phyloP scores from a whole-genome alignment of 1,140 invertebrate genomes.

The Caerostris extrusa region DNA sequence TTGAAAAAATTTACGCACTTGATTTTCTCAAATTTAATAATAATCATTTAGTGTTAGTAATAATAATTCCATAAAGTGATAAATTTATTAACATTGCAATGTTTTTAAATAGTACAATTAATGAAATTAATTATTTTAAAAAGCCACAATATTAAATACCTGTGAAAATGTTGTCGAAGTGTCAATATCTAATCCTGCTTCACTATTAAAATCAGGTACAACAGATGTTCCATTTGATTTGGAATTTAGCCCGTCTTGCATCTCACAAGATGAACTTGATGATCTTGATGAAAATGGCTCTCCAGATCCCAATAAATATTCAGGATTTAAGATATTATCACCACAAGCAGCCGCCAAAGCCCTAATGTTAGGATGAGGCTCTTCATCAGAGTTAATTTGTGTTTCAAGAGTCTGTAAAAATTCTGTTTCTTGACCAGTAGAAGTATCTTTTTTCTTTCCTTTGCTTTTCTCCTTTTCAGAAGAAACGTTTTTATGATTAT shows the following conservation, averaged over 20 bases:
- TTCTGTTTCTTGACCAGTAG: constrained; percentile 64
- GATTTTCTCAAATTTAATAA: too few species aligned
- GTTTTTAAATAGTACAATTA: too few species aligned
- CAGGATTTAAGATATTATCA: constrained; percentile 91
- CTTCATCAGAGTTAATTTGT: constrained; percentile 81
- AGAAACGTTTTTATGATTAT: neutral
- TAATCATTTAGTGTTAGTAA: too few species aligned
- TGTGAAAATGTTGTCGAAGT: constrained; percentile 81
- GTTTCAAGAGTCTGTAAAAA: constrained; percentile 84
- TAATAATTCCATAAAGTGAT: too few species aligned
- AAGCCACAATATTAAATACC: constrained; percentile 31
- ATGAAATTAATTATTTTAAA: too few species aligned
- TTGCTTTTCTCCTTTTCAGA: constrained; percentile 41
- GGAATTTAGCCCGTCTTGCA: constrained; percentile 80
- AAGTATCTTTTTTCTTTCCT: constrained; percentile 11
- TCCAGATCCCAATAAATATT: constrained; percentile 87
- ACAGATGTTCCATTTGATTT: constrained; percentile 81
- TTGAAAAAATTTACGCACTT: too few species aligned
- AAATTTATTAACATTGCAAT: too few species aligned
- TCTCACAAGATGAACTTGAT: constrained; percentile 73
- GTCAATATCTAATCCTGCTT: constrained; percentile 82
- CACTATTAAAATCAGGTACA: constrained; percentile 81
- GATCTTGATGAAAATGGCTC: constrained; percentile 81
- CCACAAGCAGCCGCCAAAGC: constrained; percentile 90
- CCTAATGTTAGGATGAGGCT: constrained; percentile 87